These are phyloP conservation scores for Rhyacophila brunnea DNA, from an alignment of 1,140 invertebrate genomes.

Conservation along the genomic window DNA sequence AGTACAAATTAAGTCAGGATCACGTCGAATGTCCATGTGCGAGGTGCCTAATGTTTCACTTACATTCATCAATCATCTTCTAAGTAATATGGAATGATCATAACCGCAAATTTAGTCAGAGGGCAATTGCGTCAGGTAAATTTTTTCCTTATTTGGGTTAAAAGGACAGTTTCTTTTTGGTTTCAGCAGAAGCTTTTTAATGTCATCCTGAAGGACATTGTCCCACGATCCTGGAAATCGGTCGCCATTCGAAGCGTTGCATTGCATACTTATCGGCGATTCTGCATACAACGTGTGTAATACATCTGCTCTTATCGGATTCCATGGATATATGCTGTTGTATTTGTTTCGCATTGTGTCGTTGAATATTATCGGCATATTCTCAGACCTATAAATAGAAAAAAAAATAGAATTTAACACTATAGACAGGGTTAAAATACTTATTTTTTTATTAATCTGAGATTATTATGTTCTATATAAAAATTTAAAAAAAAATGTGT, in stretches of 20 bases:
- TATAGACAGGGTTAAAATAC: no score
- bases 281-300: conserved; percentile 79
- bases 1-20: no score
- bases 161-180: conserved; percentile 13
- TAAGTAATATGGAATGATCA: no score
- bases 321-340: conserved; percentile 77
- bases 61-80: no score
- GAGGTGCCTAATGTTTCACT: no score
- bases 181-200: conserved; percentile 1
- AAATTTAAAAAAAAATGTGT: no score
- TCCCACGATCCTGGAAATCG: conserved; percentile 61
- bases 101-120: no score
- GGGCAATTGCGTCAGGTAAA: no score
- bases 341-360: conserved; percentile 71
- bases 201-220: conserved; percentile 11
- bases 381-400: conserved; percentile 78
- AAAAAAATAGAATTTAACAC: no score
- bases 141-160: neutral
- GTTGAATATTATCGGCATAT: conserved; percentile 57
- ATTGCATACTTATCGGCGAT: conserved; percentile 92
- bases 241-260: conserved; percentile 85
- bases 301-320: conserved; percentile 67
- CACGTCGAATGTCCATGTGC: no score
- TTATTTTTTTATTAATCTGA: no score
- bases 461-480: no score